Conservation (phyloP, 2,888 invertebrate species). For the Hirtodrosophila histrioides region DNA sequence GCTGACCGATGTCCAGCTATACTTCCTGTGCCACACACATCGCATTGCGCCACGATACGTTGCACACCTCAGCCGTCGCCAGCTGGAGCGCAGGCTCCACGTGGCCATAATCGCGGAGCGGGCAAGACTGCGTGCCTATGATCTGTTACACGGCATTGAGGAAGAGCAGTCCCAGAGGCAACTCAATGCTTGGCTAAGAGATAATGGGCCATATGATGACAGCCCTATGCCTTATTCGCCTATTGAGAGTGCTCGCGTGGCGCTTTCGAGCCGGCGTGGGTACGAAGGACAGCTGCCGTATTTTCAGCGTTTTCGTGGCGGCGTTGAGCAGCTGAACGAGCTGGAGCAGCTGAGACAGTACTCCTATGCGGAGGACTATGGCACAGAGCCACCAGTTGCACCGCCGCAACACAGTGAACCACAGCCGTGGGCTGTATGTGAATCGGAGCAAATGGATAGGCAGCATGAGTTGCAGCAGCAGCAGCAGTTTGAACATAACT, state of each 20-base stretch:
- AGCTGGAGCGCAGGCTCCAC: conserved; percentile 46
- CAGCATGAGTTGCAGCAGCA: neutral
- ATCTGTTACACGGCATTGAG: neutral
- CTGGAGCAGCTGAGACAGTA: neutral
- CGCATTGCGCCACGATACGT: conserved; percentile 13
- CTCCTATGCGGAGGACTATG: neutral
- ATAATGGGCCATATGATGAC: neutral
- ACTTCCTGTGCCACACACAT: conserved; percentile 41
- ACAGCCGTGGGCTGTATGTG: neutral
- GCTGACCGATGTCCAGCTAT: conserved; percentile 35
- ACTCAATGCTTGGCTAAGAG: neutral
- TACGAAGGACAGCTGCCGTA: neutral
- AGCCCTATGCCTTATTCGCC: neutral
- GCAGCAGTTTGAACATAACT: neutral
- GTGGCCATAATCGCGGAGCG: conserved; percentile 56
- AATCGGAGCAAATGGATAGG: neutral
- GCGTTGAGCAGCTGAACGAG: conserved; percentile 16
- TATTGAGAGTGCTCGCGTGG: neutral
- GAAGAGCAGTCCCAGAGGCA: neutral
- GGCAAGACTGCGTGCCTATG: conserved; percentile 36
- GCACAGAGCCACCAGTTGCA: neutral
- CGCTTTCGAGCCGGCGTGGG: conserved; percentile 6
- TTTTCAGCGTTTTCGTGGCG: conserved; percentile 25
- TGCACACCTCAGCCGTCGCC: conserved; percentile 17
- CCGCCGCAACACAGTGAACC: neutral